Evolutionary conservation across 2,888 invertebrate genomes (phyloP), one percentile per base, ranked within the genome.

Genomic region (Alloplasta piceator): DNA sequence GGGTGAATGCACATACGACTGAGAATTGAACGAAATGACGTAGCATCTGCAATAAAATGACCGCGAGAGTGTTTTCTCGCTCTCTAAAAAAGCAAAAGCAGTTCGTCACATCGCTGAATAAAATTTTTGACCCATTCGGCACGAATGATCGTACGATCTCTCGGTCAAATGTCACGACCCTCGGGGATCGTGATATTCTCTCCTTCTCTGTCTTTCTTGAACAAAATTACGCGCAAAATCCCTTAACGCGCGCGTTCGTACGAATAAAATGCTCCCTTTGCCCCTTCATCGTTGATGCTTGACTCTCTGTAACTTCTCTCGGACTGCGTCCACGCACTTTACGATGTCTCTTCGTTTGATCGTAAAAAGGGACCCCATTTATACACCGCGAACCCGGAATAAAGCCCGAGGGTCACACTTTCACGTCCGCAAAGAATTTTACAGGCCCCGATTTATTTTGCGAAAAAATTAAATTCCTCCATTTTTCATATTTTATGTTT

Each of bases 101-200:
- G 36, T 80, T 26, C 39, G 60, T 75, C 79, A 60, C 52, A 66
- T 26, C 26, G n/a, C 36, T 58, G 41, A 26, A 48, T 16, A 39
- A 79, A 68, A 43, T 79, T 70, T 64, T 38, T 43, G 70, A 72
- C 46, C 76, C 71, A 64, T 76, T 76, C 58, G 58, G 36, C 14
- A 12, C 14, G 73, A 61, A 77, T 46, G 52, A 70, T 78, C 74
- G 39, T 36, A 26, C 26, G 64, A 70, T 78, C 63, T 66, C 63
- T 68, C 68, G 78, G 74, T 61, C 70, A 74, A 76, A 76, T 67
- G 72, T 61, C 67, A 76, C 85, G 85, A 86, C 85, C 86, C 84
- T 85, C 84, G 67, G 80, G 76, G 85, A 80, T 83, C 78, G 83
- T 77, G 9, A 14, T 43, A 81, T 84, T 78, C 83, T 76, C n/a